Evolutionary conservation across 2,797 vertebrate genomes (phyloP), one percentile per base, ranked within the genome.

Genomic region (Rhinella marina): DNA sequence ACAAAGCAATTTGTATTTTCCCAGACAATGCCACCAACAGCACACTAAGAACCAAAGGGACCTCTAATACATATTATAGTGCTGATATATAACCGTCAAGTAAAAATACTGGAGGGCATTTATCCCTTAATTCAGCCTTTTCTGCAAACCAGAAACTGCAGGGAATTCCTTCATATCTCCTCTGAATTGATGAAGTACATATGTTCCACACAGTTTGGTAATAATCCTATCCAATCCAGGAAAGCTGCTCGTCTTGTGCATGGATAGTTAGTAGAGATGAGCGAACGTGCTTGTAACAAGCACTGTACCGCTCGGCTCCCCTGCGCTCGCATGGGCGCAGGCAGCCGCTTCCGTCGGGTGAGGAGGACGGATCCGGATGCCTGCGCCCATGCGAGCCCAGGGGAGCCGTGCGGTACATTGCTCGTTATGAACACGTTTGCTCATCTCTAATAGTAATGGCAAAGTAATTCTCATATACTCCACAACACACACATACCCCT

Each of bases 31-130:
- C 21, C 68, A 81, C 86, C 86, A 62, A 81, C 32, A 87, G 68
- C 68, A 52, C 86, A 56, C 56, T 21, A n/a, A 29, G 78, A 82
- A 23, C 86, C 86, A 50, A 73, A 52, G 79, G 79, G 79, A 81
- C 86, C 86, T 29, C 16, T 29, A n/a, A 66, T 68, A 32, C 23
- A 59, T 59, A 29, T 10, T 73, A 17, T 50, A 25, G 21, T 21
- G 17, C 66, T 54, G 41, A 23, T 52, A 57, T 25, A 57, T 19
- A 61, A 57, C 12, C n/a, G n/a, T 25, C 25, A 59, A 80, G 77
- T 16, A 41, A 0, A 64, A 29, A 68, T 32, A 29, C 59, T 79
- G 76, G 17, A 80, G 48, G 62, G 27, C 50, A 57, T 86, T 79
- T 79, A 13, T 56, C 66, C 23, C 23, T 32, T 56, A 16, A 29